Evolutionary conservation across 2,888 invertebrate species (phyloP).

Genomic region (Muschampia plurimacula): DNA sequence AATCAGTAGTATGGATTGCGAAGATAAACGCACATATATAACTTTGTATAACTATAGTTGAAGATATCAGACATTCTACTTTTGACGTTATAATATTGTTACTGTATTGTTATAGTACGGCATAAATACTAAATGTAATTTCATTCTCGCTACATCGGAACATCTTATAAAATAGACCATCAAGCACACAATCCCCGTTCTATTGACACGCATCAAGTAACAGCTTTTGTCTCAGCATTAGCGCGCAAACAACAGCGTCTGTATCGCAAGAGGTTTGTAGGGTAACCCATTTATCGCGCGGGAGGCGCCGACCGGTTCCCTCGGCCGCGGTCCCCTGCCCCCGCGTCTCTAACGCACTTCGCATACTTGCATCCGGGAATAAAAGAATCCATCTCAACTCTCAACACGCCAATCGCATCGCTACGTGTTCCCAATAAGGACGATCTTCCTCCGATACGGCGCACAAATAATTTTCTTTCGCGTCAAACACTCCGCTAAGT

Average conservation of each 20-base stretch:
- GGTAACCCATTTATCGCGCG: slow-evolving; percentile 82
- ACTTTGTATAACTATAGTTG: too few species aligned
- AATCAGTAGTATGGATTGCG: too few species aligned
- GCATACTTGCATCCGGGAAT: slow-evolving; percentile 76
- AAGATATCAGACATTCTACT: too few species aligned
- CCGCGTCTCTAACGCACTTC: slow-evolving; percentile 51
- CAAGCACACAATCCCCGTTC: slow-evolving; percentile 21
- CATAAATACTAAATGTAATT: neutral
- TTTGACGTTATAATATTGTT: too few species aligned
- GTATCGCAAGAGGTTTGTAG: slow-evolving; percentile 83
- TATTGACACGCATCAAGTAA: slow-evolving; percentile 38
- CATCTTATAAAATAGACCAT: slow-evolving; percentile 15
- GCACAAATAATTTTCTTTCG: slow-evolving; percentile 55
- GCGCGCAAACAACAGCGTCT: slow-evolving; percentile 56
- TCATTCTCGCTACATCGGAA: neutral
- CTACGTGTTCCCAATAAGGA: slow-evolving; percentile 51
- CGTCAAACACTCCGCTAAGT: slow-evolving; percentile 53
- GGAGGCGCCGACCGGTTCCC: slow-evolving; percentile 70
- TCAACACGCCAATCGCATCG: slow-evolving; percentile 47
- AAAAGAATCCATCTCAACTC: slow-evolving; percentile 50
- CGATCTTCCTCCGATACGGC: slow-evolving; percentile 46
- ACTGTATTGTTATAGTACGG: too few species aligned
- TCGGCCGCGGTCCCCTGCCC: slow-evolving; percentile 49
- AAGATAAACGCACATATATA: too few species aligned
- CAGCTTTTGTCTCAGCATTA: slow-evolving; percentile 38